Evolutionary conservation across 2,113 vertebrate genomes (phyloP).

Genomic region (Zapornia atra): DNA sequence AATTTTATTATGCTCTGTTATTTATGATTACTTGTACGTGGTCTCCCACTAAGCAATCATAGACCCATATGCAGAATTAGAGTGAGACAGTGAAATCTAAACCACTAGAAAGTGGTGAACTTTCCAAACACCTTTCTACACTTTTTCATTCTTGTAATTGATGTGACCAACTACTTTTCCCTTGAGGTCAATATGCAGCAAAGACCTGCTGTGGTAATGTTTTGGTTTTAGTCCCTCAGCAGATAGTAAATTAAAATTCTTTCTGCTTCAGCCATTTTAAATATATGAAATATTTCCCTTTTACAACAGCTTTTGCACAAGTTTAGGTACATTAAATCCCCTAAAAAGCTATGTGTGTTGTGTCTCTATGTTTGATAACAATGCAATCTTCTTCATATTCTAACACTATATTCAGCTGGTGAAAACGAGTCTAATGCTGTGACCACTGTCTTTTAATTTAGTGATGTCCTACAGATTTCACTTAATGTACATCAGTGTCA

Average conservation of each 20-base stretch:
- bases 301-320: not conserved
- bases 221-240: conserved; percentile 27
- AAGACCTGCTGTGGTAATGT: conserved; percentile 6
- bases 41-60: not conserved
- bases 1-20: not conserved
- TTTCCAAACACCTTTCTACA: conserved; percentile 23
- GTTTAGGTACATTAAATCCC: not conserved
- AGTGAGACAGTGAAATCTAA: not conserved
- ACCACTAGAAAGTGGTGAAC: not conserved
- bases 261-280: not conserved
- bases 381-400: not conserved
- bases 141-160: not conserved
- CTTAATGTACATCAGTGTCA: not conserved
- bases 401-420: not conserved
- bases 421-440: not conserved
- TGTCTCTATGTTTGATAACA: not conserved
- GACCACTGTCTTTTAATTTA: not conserved
- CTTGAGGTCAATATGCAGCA: not conserved
- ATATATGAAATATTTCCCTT: not conserved
- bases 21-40: not conserved
- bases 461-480: not conserved
- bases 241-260: conserved; percentile 8
- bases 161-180: not conserved
- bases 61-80: not conserved
- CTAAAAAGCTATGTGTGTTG: not conserved